Evolutionary conservation across 1,140 invertebrate species (phyloP), one percentile per base, ranked within the genome.

Genomic region (Danaus melanippus): DNA sequence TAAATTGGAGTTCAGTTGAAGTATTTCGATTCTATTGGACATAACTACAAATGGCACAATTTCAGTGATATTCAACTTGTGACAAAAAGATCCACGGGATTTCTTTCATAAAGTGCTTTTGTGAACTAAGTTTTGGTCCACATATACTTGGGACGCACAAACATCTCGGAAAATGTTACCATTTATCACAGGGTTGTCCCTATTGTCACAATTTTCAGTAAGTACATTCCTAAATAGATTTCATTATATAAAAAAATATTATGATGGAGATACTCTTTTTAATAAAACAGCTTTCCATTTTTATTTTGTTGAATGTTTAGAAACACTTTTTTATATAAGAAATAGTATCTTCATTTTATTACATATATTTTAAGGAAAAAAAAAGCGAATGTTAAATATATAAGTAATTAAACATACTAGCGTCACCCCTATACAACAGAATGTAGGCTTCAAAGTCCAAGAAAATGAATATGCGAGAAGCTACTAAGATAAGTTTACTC

Each of bases 381-480:
- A 32, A 32, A 32, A 32, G 21, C 21, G 21, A 32, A 2, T 32
- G 5, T 7, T 32, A 32, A 32, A 32, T 32, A 32, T 32, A 32
- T 32, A 32, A 32, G 21, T 11, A 49, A 32, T 56, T 56, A 43
- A 56, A 48, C 21, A 17, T 56, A 42, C 11, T 44, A 42, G 40
- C 42, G 46, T 15, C 53, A 62, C 42, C 61, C 61, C 61, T 63
- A 49, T 11, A 7, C 10, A 32, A 43, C 53, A 47, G 52, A 58
- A 45, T 46, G 52, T 54, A 67, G 62, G 59, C 53, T 62, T 52
- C 56, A 54, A 32, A 51, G 62, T 71, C 70, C 64, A 68, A 73
- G 58, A 72, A 62, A 73, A 76, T 74, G 72, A 74, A 76, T 80
- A 80, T 73, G 69, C 70, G 60, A 62, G 58, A 62, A 71, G 71